Base-by-base conservation (phyloP, 2,113 vertebrate species). In the Engraulis encrasicolus region DNA sequence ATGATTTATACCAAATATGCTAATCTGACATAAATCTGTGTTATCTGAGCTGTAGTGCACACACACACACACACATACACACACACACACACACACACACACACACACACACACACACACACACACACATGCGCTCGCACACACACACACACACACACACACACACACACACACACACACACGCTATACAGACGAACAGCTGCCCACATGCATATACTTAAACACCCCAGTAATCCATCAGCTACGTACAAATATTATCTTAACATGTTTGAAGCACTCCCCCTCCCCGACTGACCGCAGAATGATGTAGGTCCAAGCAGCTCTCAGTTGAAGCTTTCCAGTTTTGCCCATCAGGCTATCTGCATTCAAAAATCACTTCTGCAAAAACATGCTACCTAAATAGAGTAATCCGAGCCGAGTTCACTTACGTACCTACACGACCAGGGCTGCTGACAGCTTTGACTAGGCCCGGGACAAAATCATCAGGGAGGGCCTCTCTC, bases 21-120 rank as follows among this genome's bases (percentile, higher is more conserved):
- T 74, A 74, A 74, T 74, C 66, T 66, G 66, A 74, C 66, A 74
- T 14, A 74, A 74, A 74, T 66, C 66, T 74, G 66, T 74, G 23
- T 74, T 14, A 66, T 31, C 66, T 74, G 31, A 1, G 66, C 12
- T 74, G 66, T 31, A 5, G 31, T 5, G 34, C 66, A 74, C 31
- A 15, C 66, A 34, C 27, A 14, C 27, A 36, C 1, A 52, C 18
- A 15, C 40, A 45, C 40, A 9, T 45, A 9, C 40, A 45, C 3
- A 45, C 40, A 34, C 27, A 31, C 15, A 34, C 58, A 34, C 11
- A 74, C 7, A 20, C 20, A 15, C 50, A 52, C 50, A 9, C 58
- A 66, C 54, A 5, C 54, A n/a, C 7, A 14, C 61, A 71, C 7
- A 27, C 52, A 54, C 19, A 54, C 52, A 54, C 52, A 54, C 52